Evolutionary conservation across 2,888 invertebrate species (phyloP), one percentile per base, ranked within the genome.

Genomic region (Brachycybe producta): DNA sequence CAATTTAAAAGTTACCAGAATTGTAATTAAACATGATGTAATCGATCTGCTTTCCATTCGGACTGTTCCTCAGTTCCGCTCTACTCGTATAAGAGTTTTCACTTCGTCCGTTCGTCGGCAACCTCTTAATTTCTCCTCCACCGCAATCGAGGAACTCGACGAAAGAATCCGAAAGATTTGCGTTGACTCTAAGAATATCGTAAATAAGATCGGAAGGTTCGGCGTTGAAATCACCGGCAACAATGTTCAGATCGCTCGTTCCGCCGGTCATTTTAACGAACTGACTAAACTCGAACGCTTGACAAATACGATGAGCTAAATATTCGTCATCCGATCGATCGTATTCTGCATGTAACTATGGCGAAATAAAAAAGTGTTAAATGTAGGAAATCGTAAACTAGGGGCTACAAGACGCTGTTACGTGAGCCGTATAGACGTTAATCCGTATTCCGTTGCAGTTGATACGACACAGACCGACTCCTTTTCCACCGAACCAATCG

Each of bases 401-500:
- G n/a, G n/a, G n/a, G n/a, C n/a, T n/a, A n/a, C n/a, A n/a, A n/a
- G n/a, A n/a, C n/a, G n/a, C n/a, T n/a, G n/a, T 76, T 73, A 91
- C 90, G 78, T 98, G 97, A 56, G 92, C 85, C 58, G 84, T 80
- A 67, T 94, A 97, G 52, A 97, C 71, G 68, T 94, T 84, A 47
- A 97, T 72, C 45, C 72, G 70, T 56, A 78, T 72, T 52, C 81
- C 78, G 52, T 79, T 72, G 40, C 61, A 49, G 58, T 76, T 73
- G 36, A 90, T 74, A 60, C 77, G 76, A 62, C 86, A 87, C 21
- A 91, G 69, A 2, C 87, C 90, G 35, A 91, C 79, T 11, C 90
- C 92, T 73, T 98, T 98, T 3, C 95, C 95, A 34, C 92, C 95
- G 69, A 91, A 97, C 98, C 98, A 98, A 67, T 98, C 98, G 1